phyloP scores from a whole-genome alignment of 2,888 invertebrate species.

The Exephanes ischioxanthus region DNA sequence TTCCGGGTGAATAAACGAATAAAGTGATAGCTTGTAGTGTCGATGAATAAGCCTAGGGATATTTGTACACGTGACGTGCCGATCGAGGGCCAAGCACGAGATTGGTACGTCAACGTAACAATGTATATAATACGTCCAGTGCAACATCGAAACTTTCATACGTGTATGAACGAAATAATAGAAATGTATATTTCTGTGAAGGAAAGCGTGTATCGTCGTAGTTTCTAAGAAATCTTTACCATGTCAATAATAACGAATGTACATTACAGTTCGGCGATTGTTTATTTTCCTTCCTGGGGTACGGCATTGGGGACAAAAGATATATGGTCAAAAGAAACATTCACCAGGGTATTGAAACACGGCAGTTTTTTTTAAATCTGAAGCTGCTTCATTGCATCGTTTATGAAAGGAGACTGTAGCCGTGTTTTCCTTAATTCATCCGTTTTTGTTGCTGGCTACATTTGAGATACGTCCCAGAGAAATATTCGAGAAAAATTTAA shows the following conservation, averaged over 20 bases:
- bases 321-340: not conserved
- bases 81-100: not conserved
- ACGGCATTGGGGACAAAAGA: not conserved
- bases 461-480: not conserved
- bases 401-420: not conserved
- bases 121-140: slow-evolving; percentile 60
- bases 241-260: slow-evolving; percentile 76
- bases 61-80: slow-evolving; percentile 35
- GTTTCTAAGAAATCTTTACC: slow-evolving; percentile 76
- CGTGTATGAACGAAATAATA: slow-evolving; percentile 42
- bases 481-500: not conserved
- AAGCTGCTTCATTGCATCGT: not conserved
- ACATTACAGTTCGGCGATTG: slow-evolving; percentile 49
- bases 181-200: slow-evolving; percentile 70
- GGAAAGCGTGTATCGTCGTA: slow-evolving; percentile 72
- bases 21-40: not conserved
- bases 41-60: slow-evolving; percentile 20
- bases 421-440: not conserved
- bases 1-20: slow-evolving; percentile 32
- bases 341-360: not conserved
- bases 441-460: too few species aligned
- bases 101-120: slow-evolving; percentile 33
- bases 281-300: not conserved
- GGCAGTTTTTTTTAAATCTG: not conserved
- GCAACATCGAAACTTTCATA: slow-evolving; percentile 20